Evolutionary conservation across 2,113 vertebrate genomes (phyloP), one percentile per base, ranked within the genome.

Genomic region (Oxyruncus cristatus): DNA sequence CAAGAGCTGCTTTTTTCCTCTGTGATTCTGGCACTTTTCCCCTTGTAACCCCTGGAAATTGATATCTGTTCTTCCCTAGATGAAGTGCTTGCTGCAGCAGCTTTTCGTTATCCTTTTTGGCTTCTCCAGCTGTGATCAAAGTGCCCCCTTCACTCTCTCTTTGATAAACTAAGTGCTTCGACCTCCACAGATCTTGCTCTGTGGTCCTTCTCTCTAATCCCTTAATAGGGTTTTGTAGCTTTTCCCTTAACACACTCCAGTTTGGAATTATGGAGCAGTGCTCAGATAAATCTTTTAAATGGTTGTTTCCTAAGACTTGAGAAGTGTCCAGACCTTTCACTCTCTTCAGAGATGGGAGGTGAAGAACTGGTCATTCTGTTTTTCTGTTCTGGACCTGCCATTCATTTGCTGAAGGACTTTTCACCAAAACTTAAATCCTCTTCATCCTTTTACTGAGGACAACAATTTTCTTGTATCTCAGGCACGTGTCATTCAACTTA

Each of bases 51-150:
- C 50, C 70, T 82, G 90, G 74, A 61, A 88, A 50, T 44, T 15
- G 93, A 41, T 56, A 9, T 2, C 6, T 3, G 3, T 2, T 41
- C 15, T 1, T 62, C 80, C 8, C n/a, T 8, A 62, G 44, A 17
- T 56, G 66, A 58, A 95, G 85, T 44, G 24, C 53, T 88, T 16
- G 30, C 88, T 61, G 6, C 15, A 33, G 92, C 58, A 42, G 85
- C 24, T 39, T 85, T 91, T 41, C 62, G 14, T 92, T 62, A 53
- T 41, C 85, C 67, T 85, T 85, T 72, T 20, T 62, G 62, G 56
- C 56, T 85, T 11, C 85, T 78, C 46, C 62, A 85, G 15, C 35
- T 47, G 74, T 47, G 87, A 83, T 92, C 88, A 88, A 58, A 93
- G 90, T 41, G 83, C 53, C 74, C 74, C 74, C 56, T 47, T 68